Base-by-base conservation (phyloP, 30 jellyfish, hydroid and myxozoan genomes). In the Aurelia sp. region DNA sequence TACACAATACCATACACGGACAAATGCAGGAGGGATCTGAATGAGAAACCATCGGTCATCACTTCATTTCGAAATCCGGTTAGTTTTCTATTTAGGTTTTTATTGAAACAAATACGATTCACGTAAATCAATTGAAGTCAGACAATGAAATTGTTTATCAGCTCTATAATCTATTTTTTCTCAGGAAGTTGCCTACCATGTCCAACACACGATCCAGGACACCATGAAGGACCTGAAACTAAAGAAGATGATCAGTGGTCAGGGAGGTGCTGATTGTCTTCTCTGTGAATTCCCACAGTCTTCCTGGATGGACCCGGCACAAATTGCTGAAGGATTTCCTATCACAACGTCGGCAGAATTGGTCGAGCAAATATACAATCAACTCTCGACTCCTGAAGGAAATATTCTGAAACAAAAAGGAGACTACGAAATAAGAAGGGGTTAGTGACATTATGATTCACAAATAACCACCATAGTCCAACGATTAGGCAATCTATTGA, bases 151-250 rank as follows among this genome's bases (percentile, higher is more conserved):
- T 27, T 27, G 33, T 27, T 27, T 27, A 27, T 27, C 33, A 27
- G 33, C 33, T 27, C 33, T 27, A 27, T 27, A 27, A 27, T 53
- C 65, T 53, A 53, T 53, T 18, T 12, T 12, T 53, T 13, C 19
- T 53, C n/a, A 65, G n/a, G 75, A 22, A 16, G 48, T 12, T 16
- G 37, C n/a, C 37, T 65, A 13, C 17, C 48, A 65, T 30, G 75
- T 65, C 48, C 17, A 13, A 19, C 30, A 20, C 30, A 65, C 75
- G 16, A 65, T 65, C 48, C 17, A 19, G 30, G 75, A 65, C 75
- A 13, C 75, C 75, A 65, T 65, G 75, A 65, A 65, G 21, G 75
- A 65, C 48, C 21, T 65, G 75, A 65, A 65, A 20, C 21, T 65
- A 12, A 65, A 65, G 48, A 65, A 65, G 30, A 65, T 19, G 75